Evolutionary conservation across 2,113 vertebrate genomes (phyloP).

Genomic region (Choloepus hoffmanni): DNA sequence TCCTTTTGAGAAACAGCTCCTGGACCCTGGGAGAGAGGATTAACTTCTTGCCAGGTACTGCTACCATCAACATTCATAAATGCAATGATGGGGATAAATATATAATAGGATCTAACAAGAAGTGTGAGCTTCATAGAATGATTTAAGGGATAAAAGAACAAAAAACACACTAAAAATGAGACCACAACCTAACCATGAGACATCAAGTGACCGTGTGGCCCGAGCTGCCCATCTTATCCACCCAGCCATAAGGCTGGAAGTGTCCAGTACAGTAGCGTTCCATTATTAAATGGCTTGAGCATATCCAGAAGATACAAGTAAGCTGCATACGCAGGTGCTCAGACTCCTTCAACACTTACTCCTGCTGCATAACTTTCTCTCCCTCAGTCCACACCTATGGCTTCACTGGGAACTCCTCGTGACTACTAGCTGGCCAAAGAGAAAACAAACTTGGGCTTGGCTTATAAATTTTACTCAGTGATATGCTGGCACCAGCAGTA

Average conservation of each 20-base stretch:
- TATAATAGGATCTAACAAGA: not conserved
- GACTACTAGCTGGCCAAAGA: not conserved
- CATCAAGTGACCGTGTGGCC: not conserved
- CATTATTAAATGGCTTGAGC: not conserved
- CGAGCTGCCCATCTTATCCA: not conserved
- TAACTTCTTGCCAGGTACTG: not conserved
- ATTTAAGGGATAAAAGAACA: not conserved
- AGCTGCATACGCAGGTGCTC: not conserved
- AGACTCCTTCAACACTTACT: not conserved
- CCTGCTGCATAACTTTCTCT: not conserved
- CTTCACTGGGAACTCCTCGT: not conserved
- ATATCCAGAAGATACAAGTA: not conserved
- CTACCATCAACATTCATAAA: not conserved
- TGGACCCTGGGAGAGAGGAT: not conserved
- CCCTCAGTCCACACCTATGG: not conserved
- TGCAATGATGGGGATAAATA: not conserved
- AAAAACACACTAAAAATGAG: slow-evolving; percentile 15
- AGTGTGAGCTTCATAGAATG: not conserved
- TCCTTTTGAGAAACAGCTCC: slow-evolving; percentile 9
- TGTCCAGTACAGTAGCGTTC: not conserved
- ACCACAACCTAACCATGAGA: not conserved
- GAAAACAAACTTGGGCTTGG: not conserved
- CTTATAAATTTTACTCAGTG: not conserved
- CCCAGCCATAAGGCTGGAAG: not conserved
- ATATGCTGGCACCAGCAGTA: not conserved